Evolutionary conservation across 2,888 invertebrate species (phyloP).

Genomic region (Sarcophaga variegata): DNA sequence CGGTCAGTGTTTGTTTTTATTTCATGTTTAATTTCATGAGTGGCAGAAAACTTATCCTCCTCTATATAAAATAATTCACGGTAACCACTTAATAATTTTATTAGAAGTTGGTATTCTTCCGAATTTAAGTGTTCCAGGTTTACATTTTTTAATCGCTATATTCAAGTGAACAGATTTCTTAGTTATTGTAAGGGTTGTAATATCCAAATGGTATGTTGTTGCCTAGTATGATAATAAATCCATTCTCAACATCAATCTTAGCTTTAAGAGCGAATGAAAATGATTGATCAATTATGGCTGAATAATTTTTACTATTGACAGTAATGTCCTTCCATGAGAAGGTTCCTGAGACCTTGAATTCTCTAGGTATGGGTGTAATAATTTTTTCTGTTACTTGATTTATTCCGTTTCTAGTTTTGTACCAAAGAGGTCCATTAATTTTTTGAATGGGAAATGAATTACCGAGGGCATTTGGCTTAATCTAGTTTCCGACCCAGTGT

Average conservation of each 20-base stretch:
- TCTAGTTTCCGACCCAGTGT: too few species aligned
- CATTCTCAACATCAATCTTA: too few species aligned
- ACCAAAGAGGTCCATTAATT: conserved; percentile 2
- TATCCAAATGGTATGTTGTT: conserved; percentile 31
- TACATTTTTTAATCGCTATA: conserved; percentile 26
- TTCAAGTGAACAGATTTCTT: conserved; percentile 57
- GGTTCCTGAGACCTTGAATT: conserved; percentile 59
- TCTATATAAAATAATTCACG: too few species aligned
- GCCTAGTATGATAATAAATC: neutral
- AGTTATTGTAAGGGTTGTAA: conserved; percentile 30
- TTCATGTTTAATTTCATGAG: too few species aligned
- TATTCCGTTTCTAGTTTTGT: conserved; percentile 9
- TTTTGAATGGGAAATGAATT: neutral
- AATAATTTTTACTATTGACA: conserved; percentile 41
- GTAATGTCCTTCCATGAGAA: conserved; percentile 52
- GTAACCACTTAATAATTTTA: too few species aligned
- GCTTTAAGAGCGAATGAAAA: too few species aligned
- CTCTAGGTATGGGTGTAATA: conserved; percentile 46
- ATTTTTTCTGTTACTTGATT: conserved; percentile 10
- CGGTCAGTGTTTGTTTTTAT: too few species aligned
- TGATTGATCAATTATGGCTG: too few species aligned
- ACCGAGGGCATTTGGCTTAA: neutral
- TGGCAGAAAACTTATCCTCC: too few species aligned
- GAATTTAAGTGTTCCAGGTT: neutral
- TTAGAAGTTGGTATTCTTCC: neutral